A percentile compares a stretch with the other conserved stretches of the same genome.
Conservation (phyloP, 2,113 vertebrate species). For the Todiramphus chloris region DNA sequence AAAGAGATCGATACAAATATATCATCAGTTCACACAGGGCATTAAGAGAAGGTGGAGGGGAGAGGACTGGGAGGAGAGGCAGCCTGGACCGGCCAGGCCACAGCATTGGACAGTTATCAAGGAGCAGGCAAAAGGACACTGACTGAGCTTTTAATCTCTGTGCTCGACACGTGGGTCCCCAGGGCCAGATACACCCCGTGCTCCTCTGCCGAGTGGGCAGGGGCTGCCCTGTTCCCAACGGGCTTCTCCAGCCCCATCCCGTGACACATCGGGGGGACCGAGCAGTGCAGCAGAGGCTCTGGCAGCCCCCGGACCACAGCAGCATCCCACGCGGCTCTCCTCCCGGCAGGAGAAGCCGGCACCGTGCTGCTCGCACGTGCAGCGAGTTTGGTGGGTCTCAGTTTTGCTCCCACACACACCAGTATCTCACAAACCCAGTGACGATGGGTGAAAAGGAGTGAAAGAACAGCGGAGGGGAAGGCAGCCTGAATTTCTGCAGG, state of each 20-base stretch:
- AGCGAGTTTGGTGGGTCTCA: background rate
- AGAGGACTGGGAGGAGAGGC: background rate
- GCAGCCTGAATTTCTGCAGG: background rate
- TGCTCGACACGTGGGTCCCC: background rate
- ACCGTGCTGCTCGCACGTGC: accelerated
- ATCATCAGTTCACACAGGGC: background rate
- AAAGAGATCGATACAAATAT: constrained; percentile 46
- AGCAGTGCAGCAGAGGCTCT: accelerated
- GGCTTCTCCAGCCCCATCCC: background rate
- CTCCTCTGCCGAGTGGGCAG: background rate
- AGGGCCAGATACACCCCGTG: background rate
- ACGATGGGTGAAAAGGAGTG: accelerated
- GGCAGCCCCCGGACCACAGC: background rate
- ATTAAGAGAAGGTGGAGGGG: background rate
- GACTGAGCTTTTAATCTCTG: constrained; percentile 26
- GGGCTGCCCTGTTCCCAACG: background rate
- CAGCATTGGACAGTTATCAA: background rate
- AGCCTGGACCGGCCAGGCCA: accelerated
- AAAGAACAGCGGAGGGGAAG: background rate
- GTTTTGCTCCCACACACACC: accelerated
- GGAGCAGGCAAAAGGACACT: background rate
- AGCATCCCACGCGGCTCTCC: background rate
- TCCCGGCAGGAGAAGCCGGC: accelerated
- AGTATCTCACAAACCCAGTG: accelerated
- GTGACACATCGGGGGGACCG: accelerated